Conservation (phyloP, 2,797 vertebrate species). For the Morelia viridis region DNA sequence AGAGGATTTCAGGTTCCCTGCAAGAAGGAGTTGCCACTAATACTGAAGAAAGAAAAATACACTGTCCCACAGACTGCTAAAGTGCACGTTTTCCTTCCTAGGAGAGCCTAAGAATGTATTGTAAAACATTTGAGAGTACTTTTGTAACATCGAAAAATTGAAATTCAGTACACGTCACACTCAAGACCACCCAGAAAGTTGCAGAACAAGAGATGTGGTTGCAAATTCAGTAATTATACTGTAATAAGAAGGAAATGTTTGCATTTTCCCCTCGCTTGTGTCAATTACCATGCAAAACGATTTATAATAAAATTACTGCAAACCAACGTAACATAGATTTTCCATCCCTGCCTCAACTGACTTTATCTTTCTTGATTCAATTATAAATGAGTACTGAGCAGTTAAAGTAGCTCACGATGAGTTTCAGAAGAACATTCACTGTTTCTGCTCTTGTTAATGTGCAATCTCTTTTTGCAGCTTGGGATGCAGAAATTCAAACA, state of each 20-base stretch:
- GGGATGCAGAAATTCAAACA: background rate
- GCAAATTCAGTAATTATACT: background rate
- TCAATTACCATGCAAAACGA: background rate
- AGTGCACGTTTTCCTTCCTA: background rate
- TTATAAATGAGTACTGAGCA: background rate
- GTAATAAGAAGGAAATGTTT: background rate
- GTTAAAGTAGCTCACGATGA: background rate
- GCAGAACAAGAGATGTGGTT: background rate
- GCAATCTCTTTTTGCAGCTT: background rate
- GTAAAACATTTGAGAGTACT: background rate
- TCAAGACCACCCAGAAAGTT: background rate
- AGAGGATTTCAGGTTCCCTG: background rate
- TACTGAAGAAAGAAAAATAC: background rate
- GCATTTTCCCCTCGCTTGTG: background rate
- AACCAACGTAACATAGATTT: background rate
- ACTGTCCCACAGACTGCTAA: background rate
- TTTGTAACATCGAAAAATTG: background rate
- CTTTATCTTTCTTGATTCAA: background rate
- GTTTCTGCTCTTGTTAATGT: background rate
- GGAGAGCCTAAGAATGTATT: background rate
- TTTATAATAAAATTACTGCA: background rate
- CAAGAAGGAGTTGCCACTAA: background rate
- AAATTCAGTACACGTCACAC: background rate
- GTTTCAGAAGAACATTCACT: background rate
- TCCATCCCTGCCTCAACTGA: background rate